Evolutionary conservation across 2,797 vertebrate species (phyloP).

Genomic region (Arnoldichthys spilopterus): DNA sequence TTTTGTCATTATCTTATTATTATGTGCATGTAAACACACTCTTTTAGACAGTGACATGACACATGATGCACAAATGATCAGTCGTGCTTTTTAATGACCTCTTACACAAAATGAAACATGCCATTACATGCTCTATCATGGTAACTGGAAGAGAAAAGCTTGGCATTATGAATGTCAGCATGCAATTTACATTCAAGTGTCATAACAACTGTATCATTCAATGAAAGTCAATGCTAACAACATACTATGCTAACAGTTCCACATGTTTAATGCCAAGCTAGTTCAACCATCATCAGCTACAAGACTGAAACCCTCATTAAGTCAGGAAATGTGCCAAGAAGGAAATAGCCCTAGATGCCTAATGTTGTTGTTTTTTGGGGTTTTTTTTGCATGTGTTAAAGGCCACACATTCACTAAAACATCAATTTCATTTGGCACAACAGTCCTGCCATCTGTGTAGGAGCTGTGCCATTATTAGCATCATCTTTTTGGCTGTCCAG

Average conservation of each 20-base stretch:
- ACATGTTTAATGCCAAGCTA: slow-evolving; percentile 8
- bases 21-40: too few relatives aligned
- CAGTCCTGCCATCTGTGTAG: slow-evolving; percentile 10
- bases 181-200: slow-evolving; percentile 34
- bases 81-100: slow-evolving; percentile 16
- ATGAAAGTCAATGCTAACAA: not conserved
- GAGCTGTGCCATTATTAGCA: not conserved
- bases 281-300: not conserved
- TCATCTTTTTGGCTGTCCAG: not conserved
- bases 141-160: not conserved
- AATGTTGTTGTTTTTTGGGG: not conserved
- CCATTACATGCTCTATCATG: slow-evolving; percentile 1
- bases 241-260: not conserved
- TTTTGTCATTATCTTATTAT: too few relatives aligned
- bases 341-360: not conserved
- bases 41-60: not conserved
- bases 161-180: not conserved
- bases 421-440: slow-evolving; percentile 23
- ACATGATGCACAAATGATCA: not conserved
- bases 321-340: slow-evolving; percentile 33
- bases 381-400: slow-evolving; percentile 9
- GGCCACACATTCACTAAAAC: slow-evolving; percentile 14
- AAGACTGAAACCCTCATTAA: slow-evolving; percentile 17
- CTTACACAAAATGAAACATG: slow-evolving; percentile 16
- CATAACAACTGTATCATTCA: not conserved